Conservation (phyloP, 30 jellyfish, hydroid and myxozoan species). For the Aurelia coerulea region DNA sequence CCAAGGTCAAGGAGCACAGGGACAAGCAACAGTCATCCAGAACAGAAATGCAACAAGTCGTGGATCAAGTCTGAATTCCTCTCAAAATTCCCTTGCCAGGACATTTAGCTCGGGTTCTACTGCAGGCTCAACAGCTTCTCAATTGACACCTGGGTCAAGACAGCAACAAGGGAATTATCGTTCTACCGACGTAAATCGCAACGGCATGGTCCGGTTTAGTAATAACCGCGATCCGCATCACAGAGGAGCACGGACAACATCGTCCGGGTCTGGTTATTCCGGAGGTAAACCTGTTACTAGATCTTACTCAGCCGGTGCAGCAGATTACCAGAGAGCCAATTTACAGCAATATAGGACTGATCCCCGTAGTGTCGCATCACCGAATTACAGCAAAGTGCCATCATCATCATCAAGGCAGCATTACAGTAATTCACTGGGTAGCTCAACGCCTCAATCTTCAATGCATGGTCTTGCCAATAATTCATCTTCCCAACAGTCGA, state of each 20-base stretch:
- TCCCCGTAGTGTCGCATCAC: constrained; percentile 53
- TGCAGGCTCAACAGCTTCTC: constrained; percentile 60
- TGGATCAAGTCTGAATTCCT: background rate
- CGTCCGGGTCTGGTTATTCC: constrained; percentile 32
- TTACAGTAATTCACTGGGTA: constrained; percentile 26
- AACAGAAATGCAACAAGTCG: constrained; percentile 56
- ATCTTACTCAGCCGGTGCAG: constrained; percentile 73
- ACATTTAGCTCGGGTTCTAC: constrained; percentile 53
- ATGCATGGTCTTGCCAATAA: constrained; percentile 45
- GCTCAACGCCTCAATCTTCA: constrained; percentile 30
- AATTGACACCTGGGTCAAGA: constrained; percentile 59
- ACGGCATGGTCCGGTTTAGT: constrained; percentile 55
- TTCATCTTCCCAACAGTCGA: constrained; percentile 60
- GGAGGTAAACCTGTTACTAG: constrained; percentile 61
- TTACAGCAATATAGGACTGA: constrained; percentile 34
- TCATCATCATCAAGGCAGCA: constrained; percentile 36
- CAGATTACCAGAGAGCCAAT: constrained; percentile 54
- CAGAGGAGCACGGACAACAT: constrained; percentile 49
- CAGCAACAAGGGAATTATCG: constrained; percentile 59
- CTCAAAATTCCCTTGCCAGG: constrained; percentile 22
- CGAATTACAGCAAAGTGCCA: constrained; percentile 28
- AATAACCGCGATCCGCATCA: constrained; percentile 44
- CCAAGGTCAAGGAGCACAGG: constrained; percentile 65
- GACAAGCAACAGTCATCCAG: constrained; percentile 58
- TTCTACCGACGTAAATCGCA: constrained; percentile 39